Conservation (phyloP, 2,113 vertebrate genomes). For the Pycnonotus jocosus region DNA sequence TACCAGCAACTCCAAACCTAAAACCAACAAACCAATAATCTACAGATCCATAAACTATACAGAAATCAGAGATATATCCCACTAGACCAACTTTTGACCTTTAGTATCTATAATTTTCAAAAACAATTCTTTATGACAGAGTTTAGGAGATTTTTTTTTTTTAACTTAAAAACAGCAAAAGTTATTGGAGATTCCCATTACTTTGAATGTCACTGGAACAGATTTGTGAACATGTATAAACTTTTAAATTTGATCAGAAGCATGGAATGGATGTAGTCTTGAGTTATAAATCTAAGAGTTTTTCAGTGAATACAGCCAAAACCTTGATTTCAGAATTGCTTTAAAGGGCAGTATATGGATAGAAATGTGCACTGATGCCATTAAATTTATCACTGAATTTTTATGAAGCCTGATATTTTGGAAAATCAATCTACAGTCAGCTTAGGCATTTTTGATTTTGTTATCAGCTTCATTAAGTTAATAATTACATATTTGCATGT, state of each 20-base stretch:
- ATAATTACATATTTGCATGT: neutral
- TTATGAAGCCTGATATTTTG: neutral
- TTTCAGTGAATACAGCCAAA: neutral
- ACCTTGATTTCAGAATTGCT: neutral
- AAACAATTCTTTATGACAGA: neutral
- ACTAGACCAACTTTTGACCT: neutral
- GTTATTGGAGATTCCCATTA: neutral
- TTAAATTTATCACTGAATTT: neutral
- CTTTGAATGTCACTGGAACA: neutral
- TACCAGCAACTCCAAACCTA: rapidly evolving
- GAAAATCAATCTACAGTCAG: neutral
- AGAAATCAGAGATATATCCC: neutral
- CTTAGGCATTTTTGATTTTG: neutral
- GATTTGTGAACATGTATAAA: neutral
- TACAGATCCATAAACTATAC: neutral
- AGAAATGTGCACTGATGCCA: neutral
- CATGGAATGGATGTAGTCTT: neutral
- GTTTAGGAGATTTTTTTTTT: neutral
- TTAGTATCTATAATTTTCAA: neutral
- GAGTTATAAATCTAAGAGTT: neutral
- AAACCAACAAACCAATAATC: neutral
- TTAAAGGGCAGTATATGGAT: neutral
- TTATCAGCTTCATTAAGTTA: neutral
- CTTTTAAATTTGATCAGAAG: neutral
- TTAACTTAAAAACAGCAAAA: neutral